These are phyloP conservation scores for Protaetia brevitarsis DNA, from an alignment of 1,140 invertebrate species.

Conservation along the genomic window DNA sequence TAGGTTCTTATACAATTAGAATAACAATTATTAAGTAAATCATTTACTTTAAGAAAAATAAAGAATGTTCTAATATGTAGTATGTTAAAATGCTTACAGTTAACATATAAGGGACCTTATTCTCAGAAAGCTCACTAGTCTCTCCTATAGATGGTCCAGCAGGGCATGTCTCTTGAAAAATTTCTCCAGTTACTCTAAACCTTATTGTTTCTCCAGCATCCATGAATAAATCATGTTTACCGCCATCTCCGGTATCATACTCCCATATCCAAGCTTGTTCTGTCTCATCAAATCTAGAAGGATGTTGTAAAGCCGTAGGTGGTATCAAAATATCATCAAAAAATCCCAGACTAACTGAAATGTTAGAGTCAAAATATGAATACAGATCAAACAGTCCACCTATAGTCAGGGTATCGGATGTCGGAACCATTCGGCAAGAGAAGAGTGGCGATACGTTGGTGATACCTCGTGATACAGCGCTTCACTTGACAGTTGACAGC, in stretches of 20 bases:
- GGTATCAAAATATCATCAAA: slow-evolving; percentile 96
- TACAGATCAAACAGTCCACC: too few relatives aligned
- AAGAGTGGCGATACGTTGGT: too few relatives aligned
- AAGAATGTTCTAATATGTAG: slow-evolving; percentile 11
- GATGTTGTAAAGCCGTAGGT: slow-evolving; percentile 81
- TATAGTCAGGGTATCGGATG: too few relatives aligned
- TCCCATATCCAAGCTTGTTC: slow-evolving; percentile 96
- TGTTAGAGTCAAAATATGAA: slow-evolving; percentile 8
- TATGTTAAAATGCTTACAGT: slow-evolving; percentile 56
- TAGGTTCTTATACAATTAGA: too few relatives aligned
- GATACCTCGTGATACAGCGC: too few relatives aligned
- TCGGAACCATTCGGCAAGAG: too few relatives aligned
- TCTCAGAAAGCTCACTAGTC: slow-evolving; percentile 52
- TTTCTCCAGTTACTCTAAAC: slow-evolving; percentile 85
- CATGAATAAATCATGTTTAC: slow-evolving; percentile 86
- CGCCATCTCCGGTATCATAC: slow-evolving; percentile 79
- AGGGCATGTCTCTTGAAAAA: slow-evolving; percentile 85
- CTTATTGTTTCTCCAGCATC: slow-evolving; percentile 85
- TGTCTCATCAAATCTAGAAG: slow-evolving; percentile 87
- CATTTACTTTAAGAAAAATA: neutral
- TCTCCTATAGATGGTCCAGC: slow-evolving; percentile 49
- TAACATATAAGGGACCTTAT: slow-evolving; percentile 71
- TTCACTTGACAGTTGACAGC: too few relatives aligned
- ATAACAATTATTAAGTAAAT: neutral
- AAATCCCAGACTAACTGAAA: slow-evolving; percentile 85